These are phyloP conservation scores for Megaceryle alcyon DNA, from an alignment of 2,797 vertebrate genomes.

Conservation along the genomic window DNA sequence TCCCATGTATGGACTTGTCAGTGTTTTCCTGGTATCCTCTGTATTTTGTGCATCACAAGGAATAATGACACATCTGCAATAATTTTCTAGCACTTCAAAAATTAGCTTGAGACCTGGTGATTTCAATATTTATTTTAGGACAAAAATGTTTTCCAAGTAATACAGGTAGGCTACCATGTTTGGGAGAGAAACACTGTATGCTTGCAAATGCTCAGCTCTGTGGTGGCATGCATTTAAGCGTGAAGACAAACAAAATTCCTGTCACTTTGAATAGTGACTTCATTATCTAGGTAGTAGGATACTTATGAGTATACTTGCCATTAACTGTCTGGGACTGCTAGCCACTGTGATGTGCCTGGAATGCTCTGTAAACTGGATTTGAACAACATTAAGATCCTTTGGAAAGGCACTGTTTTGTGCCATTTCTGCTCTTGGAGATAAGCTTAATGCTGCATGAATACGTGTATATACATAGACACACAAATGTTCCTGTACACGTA, in stretches of 20 bases:
- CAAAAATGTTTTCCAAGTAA: neutral
- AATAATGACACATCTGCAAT: neutral
- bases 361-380: neutral
- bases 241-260: neutral
- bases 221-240: neutral
- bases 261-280: neutral
- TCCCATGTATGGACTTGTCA: neutral
- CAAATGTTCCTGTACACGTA: rapidly evolving
- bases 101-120: neutral
- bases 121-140: neutral
- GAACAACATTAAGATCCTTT: neutral
- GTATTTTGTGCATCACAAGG: neutral
- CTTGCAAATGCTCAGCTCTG: neutral
- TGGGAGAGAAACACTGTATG: neutral
- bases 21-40: neutral
- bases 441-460: neutral
- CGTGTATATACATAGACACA: neutral
- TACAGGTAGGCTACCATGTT: neutral
- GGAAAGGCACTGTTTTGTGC: neutral
- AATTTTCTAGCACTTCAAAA: neutral
- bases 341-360: rapidly evolving
- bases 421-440: neutral
- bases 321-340: neutral
- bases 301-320: neutral
- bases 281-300: neutral